phyloP scores from a whole-genome alignment of 1,140 invertebrate species.

The Phthorimaea operculella region DNA sequence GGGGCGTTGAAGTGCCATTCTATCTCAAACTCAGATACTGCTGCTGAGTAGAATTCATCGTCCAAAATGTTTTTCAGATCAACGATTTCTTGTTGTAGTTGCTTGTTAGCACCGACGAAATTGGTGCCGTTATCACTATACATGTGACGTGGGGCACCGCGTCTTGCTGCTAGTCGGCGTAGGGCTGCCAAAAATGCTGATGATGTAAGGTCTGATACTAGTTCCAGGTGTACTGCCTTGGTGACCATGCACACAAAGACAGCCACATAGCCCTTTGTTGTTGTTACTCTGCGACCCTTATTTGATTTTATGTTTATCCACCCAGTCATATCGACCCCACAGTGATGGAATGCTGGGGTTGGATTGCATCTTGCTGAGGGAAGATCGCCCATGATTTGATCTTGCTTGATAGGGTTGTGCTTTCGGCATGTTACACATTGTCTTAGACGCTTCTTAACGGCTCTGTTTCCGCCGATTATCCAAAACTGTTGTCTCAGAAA shows the following conservation, averaged over 20 bases:
- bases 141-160: too few relatives aligned
- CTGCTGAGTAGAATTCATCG: background rate
- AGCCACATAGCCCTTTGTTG: slow-evolving; percentile 33
- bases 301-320: slow-evolving; percentile 11
- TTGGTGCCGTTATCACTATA: slow-evolving; percentile 5
- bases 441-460: slow-evolving; percentile 9
- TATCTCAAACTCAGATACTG: background rate
- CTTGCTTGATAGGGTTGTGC: slow-evolving; percentile 9
- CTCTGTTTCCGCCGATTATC: slow-evolving; percentile 17
- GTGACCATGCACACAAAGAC: slow-evolving; percentile 44
- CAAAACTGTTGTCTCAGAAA: slow-evolving; percentile 20
- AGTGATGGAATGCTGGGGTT: slow-evolving; percentile 16
- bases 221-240: slow-evolving; percentile 54
- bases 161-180: too few relatives aligned
- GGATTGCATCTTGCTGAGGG: slow-evolving; percentile 13
- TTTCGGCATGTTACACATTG: slow-evolving; percentile 15
- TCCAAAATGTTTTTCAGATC: background rate
- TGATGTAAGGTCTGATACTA: slow-evolving; percentile 39
- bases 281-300: background rate
- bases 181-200: too few relatives aligned
- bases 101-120: background rate
- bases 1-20: slow-evolving; percentile 5
- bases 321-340: slow-evolving; percentile 31
- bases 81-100: background rate
- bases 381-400: slow-evolving; percentile 26